A percentile compares a stretch with the other conserved stretches of the same genome.
phyloP scores from a whole-genome alignment of 2,888 invertebrate genomes.

The Amblyteles armatorius region DNA sequence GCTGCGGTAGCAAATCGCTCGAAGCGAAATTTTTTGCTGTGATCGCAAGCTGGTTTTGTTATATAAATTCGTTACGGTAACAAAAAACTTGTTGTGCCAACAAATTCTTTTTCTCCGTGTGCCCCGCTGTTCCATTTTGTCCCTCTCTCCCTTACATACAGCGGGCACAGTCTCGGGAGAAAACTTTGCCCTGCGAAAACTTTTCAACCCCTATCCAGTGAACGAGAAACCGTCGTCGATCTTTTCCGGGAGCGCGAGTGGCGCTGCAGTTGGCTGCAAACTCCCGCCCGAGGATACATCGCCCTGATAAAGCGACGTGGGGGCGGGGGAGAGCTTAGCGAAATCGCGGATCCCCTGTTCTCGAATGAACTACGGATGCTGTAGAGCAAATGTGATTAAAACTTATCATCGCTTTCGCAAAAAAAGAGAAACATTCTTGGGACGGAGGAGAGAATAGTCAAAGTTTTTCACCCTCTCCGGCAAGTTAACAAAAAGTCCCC shows the following conservation, averaged over 20 bases:
- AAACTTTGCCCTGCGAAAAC: conserved; percentile 36
- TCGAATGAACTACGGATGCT: background rate
- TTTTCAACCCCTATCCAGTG: conserved; percentile 9
- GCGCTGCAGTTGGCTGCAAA: conserved; percentile 1
- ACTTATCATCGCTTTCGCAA: background rate
- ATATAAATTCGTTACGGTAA: too few species aligned
- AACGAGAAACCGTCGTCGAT: background rate
- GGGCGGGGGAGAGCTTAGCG: background rate
- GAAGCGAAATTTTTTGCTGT: too few species aligned
- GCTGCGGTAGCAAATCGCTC: too few species aligned
- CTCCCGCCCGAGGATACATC: background rate
- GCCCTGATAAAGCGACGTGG: background rate
- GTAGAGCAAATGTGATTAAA: background rate
- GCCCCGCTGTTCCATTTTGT: too few species aligned
- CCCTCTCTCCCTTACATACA: background rate
- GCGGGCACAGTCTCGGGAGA: background rate
- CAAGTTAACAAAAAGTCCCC: background rate
- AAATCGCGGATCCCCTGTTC: background rate
- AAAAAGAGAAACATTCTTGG: background rate
- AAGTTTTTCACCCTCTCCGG: conserved; percentile 14
- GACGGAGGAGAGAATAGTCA: background rate
- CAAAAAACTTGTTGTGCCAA: too few species aligned
- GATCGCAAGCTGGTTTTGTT: too few species aligned
- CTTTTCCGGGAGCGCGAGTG: background rate
- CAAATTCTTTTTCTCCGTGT: too few species aligned